Conservation (phyloP, 2,888 invertebrate genomes). For the Sericinus montela region DNA sequence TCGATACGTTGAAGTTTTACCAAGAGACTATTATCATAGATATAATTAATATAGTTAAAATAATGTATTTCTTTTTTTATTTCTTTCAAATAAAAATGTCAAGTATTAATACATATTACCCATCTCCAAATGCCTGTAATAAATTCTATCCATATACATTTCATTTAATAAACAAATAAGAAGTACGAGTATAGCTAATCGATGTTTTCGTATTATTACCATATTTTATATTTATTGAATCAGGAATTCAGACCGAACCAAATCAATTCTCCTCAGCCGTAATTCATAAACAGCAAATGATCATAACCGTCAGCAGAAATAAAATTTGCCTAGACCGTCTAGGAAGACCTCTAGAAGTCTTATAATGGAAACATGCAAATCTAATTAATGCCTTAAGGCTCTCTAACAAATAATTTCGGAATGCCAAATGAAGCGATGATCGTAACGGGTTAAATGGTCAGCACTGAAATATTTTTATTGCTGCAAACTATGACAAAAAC, state of each 20-base stretch:
- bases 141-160: too few species aligned
- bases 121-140: too few species aligned
- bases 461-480: conserved; percentile 69
- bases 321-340: conserved; percentile 52
- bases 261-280: conserved; percentile 7
- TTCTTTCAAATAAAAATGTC: too few species aligned
- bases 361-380: conserved; percentile 66
- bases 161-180: too few species aligned
- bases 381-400: conserved; percentile 51
- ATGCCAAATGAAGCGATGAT: conserved; percentile 73
- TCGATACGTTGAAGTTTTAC: too few species aligned
- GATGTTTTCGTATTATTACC: conserved; percentile 8
- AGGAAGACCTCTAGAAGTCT: conserved; percentile 40
- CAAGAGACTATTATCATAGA: too few species aligned
- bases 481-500: conserved; percentile 58
- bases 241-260: not conserved
- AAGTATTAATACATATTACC: too few species aligned
- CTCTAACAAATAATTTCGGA: conserved; percentile 65
- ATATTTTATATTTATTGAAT: not conserved
- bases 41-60: too few species aligned
- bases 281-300: conserved; percentile 56
- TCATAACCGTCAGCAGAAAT: conserved; percentile 55
- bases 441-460: conserved; percentile 72
- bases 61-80: too few species aligned
- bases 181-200: not conserved